A percentile compares a stretch with the other conserved stretches of the same genome.
phyloP scores from a whole-genome alignment of 2,113 vertebrate genomes.

The Mirounga angustirostris region DNA sequence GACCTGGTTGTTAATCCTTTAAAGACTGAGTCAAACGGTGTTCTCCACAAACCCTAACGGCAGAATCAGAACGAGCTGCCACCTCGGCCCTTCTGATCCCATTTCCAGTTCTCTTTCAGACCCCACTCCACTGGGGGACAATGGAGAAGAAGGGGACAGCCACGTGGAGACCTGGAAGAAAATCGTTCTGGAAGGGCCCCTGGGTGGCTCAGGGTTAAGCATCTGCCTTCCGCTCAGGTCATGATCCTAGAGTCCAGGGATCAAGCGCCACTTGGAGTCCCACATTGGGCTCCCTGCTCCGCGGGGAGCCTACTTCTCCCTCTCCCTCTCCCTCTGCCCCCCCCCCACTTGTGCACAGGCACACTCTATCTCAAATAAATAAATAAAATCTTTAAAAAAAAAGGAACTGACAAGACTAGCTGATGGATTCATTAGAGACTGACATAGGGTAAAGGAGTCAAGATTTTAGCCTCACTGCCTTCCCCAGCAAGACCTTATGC shows the following conservation, averaged over 20 bases:
- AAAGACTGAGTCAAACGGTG: background rate
- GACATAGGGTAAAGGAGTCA: background rate
- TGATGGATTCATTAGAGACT: too few species aligned
- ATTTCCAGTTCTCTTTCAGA: background rate
- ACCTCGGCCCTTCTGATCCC: background rate
- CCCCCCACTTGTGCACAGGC: background rate
- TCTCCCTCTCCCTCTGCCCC: too few species aligned
- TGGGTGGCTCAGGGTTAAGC: background rate
- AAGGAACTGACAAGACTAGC: background rate
- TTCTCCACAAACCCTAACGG: background rate
- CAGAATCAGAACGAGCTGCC: background rate
- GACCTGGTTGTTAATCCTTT: background rate
- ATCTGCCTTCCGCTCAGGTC: too few species aligned
- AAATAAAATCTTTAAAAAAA: background rate
- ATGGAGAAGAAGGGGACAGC: background rate
- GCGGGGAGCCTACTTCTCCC: background rate
- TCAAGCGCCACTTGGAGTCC: background rate
- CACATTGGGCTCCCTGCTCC: background rate
- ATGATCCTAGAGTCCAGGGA: too few species aligned
- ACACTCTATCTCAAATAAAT: background rate
- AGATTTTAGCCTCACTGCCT: background rate
- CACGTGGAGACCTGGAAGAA: background rate
- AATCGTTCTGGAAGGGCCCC: background rate
- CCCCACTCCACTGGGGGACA: too few species aligned
- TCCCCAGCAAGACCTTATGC: background rate